phyloP scores from a whole-genome alignment of 2,113 vertebrate genomes.

The Thamnophis sirtalis region DNA sequence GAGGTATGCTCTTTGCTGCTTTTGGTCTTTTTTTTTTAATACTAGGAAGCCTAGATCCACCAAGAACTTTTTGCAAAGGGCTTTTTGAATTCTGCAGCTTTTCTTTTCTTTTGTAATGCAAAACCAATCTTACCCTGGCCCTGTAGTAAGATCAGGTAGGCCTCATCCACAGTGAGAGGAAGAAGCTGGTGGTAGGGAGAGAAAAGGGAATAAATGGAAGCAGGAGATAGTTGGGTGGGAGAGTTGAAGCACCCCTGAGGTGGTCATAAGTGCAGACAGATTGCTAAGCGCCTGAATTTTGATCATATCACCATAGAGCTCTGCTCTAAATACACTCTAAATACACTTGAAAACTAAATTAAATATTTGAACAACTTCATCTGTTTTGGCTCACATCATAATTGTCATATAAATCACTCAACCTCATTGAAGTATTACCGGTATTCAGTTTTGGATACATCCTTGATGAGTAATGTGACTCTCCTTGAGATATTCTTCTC shows the following conservation, averaged over 20 bases:
- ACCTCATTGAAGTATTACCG: background rate
- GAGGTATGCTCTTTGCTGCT: background rate
- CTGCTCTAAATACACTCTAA: background rate
- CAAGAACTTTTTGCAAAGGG: background rate
- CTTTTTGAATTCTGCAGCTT: background rate
- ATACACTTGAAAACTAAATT: background rate
- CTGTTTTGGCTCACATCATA: background rate
- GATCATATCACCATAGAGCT: too few relatives aligned
- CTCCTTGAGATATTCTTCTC: background rate
- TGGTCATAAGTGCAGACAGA: too few relatives aligned
- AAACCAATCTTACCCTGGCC: too few relatives aligned
- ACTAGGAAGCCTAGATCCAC: background rate
- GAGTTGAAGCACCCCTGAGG: too few relatives aligned
- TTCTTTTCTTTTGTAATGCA: background rate
- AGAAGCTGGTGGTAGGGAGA: too few relatives aligned
- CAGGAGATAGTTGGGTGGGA: too few relatives aligned
- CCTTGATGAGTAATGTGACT: accelerated
- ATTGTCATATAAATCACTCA: background rate
- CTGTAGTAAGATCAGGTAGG: too few relatives aligned
- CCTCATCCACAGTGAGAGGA: too few relatives aligned
- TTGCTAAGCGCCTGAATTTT: too few relatives aligned
- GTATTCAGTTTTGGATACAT: background rate
- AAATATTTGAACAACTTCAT: background rate
- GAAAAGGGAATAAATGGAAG: too few relatives aligned
- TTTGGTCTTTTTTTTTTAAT: too few relatives aligned